Percentiles rank a stretch among this genome's conserved stretches.
Evolutionary conservation across 2,113 vertebrate species (phyloP).

Genomic region (Lucifuga dentata): DNA sequence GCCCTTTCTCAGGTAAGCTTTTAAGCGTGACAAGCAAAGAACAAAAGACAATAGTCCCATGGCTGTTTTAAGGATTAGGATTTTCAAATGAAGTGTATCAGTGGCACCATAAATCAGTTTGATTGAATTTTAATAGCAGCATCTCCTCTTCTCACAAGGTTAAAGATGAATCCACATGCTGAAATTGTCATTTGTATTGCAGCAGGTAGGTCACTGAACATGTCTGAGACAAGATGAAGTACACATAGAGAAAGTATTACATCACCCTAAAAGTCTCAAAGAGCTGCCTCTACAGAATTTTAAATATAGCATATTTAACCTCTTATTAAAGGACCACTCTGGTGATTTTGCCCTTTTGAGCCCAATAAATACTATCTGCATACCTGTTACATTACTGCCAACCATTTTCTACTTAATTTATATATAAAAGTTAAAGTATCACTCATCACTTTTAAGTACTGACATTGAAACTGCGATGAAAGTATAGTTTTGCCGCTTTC

Average conservation of each 20-base stretch:
- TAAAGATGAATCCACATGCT: constrained; percentile 65
- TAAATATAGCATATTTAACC: background rate
- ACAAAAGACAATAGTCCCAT: constrained; percentile 51
- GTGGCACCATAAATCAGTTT: constrained; percentile 74
- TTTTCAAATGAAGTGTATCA: constrained; percentile 74
- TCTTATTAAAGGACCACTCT: too few relatives aligned
- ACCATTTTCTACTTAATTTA: too few relatives aligned
- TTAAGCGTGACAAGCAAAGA: constrained; percentile 61
- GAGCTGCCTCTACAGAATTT: background rate
- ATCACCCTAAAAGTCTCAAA: constrained; percentile 1
- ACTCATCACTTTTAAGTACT: too few relatives aligned
- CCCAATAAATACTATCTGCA: too few relatives aligned
- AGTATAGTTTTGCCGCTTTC: too few relatives aligned
- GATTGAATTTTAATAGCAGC: constrained; percentile 68
- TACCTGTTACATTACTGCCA: too few relatives aligned
- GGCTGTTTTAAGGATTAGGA: constrained; percentile 75
- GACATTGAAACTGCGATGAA: too few relatives aligned
- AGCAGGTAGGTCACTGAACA: constrained; percentile 10
- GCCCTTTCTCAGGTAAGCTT: constrained; percentile 41
- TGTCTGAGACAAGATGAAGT: constrained; percentile 24
- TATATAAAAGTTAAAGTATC: too few relatives aligned
- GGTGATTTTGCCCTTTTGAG: too few relatives aligned
- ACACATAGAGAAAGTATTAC: background rate
- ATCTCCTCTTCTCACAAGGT: constrained; percentile 43
- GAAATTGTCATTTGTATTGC: constrained; percentile 20